Evolutionary conservation across 1,140 invertebrate species (phyloP).

Genomic region (Drosophila watanabei): DNA sequence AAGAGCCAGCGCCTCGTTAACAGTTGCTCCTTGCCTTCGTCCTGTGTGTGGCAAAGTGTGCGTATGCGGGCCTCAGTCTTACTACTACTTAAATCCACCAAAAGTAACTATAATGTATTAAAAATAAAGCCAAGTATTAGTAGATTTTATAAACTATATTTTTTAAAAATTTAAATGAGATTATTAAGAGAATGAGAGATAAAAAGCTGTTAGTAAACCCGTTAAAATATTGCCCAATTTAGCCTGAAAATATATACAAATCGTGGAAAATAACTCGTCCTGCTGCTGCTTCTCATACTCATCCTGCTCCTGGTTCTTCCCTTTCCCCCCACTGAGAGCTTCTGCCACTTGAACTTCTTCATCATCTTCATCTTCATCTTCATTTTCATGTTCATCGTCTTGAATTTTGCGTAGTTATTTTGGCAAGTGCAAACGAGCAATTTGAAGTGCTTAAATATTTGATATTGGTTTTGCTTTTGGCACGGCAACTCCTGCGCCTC

Average conservation of each 20-base stretch:
- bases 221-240: constrained; percentile 37
- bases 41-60: no score
- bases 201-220: constrained; percentile 13
- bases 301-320: not conserved
- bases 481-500: constrained; percentile 10
- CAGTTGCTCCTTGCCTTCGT: constrained; percentile 10
- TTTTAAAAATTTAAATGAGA: no score
- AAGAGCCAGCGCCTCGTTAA: not conserved
- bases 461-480: constrained; percentile 76
- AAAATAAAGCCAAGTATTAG: not conserved
- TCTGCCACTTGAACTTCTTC: constrained; percentile 13
- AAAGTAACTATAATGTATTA: not conserved
- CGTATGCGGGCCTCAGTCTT: not conserved
- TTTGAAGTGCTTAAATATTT: constrained; percentile 83
- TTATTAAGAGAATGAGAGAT: constrained; percentile 1
- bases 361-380: not conserved
- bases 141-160: not conserved
- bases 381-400: constrained; percentile 44
- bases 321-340: not conserved
- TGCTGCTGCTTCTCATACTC: not conserved
- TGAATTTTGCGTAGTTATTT: constrained; percentile 81
- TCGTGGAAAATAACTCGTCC: not conserved
- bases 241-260: constrained; percentile 9
- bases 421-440: constrained; percentile 83
- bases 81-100: not conserved